phyloP scores from a whole-genome alignment of 2,113 vertebrate species.

The Lasiurus borealis region DNA sequence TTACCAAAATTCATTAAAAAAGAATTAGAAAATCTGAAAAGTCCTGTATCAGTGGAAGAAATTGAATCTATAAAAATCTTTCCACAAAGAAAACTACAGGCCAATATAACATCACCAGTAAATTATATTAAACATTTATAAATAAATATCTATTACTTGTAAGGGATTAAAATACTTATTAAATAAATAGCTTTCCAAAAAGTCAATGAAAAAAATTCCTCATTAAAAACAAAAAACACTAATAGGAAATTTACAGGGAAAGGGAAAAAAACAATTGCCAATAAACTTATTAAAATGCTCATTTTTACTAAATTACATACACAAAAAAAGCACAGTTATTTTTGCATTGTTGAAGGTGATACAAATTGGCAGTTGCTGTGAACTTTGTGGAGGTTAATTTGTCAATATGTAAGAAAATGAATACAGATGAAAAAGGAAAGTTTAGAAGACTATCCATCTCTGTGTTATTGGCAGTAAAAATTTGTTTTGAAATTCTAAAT shows the following conservation, averaged over 20 bases:
- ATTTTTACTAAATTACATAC: neutral
- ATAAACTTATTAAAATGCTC: neutral
- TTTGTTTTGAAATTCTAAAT: neutral
- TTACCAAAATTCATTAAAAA: slow-evolving; percentile 50
- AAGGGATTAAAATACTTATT: slow-evolving; percentile 10
- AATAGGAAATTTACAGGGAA: neutral
- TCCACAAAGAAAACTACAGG: slow-evolving; percentile 14
- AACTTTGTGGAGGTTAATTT: neutral
- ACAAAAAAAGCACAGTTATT: neutral
- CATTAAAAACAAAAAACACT: neutral
- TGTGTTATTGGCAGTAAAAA: neutral
- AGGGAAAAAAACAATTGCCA: neutral
- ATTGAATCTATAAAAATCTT: neutral
- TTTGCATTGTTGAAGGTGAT: neutral
- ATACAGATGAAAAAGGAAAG: neutral
- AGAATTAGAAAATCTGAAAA: slow-evolving; percentile 18
- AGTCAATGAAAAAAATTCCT: neutral
- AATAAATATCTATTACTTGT: neutral
- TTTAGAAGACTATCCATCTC: neutral
- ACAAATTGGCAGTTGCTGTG: neutral
- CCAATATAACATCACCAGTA: neutral
- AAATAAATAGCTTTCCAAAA: slow-evolving; percentile 13
- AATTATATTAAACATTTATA: slow-evolving; percentile 34
- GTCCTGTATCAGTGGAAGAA: neutral
- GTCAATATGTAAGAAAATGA: neutral